A percentile compares a stretch with the other conserved stretches of the same genome.
Conservation (phyloP, 2,888 invertebrate species). For the Cylloceria caligata region DNA sequence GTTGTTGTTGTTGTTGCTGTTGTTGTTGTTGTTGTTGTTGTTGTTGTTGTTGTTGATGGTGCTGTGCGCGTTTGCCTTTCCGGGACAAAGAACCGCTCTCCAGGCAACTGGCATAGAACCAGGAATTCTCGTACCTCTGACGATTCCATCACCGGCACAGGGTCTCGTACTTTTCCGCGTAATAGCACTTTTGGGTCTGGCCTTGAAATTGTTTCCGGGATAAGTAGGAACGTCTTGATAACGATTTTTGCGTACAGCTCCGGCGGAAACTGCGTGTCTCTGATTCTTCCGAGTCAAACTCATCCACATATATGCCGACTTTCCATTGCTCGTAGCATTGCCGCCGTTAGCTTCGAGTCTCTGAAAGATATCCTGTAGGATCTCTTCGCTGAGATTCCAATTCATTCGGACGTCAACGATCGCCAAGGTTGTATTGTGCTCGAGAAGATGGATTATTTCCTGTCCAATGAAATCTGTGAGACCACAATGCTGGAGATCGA, state of each 20-base stretch:
- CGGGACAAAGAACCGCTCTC: background rate
- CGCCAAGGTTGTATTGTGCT: slow-evolving; percentile 88
- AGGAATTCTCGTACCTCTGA: too few species aligned
- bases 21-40: too few species aligned
- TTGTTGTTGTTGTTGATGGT: background rate
- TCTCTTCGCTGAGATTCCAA: slow-evolving; percentile 85
- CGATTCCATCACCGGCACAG: background rate
- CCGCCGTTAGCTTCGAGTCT: slow-evolving; percentile 73
- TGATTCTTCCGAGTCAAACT: slow-evolving; percentile 72
- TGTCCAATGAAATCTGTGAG: slow-evolving; percentile 88
- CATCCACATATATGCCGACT: slow-evolving; percentile 79
- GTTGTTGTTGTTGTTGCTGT: too few species aligned
- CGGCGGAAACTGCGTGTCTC: slow-evolving; percentile 72
- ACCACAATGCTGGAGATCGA: slow-evolving; percentile 92
- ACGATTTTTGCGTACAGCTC: slow-evolving; percentile 48
- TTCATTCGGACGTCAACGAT: slow-evolving; percentile 90
- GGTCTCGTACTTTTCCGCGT: background rate
- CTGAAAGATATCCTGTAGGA: slow-evolving; percentile 83
- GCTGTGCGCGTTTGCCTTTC: background rate
- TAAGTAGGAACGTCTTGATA: slow-evolving; percentile 27
- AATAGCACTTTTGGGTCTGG: background rate
- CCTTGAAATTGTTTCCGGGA: slow-evolving; percentile 53
- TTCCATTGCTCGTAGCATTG: slow-evolving; percentile 63
- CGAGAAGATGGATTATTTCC: slow-evolving; percentile 87
- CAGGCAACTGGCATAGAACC: background rate